Conservation (phyloP, 2,113 vertebrate species). For the Picathartes gymnocephalus region DNA sequence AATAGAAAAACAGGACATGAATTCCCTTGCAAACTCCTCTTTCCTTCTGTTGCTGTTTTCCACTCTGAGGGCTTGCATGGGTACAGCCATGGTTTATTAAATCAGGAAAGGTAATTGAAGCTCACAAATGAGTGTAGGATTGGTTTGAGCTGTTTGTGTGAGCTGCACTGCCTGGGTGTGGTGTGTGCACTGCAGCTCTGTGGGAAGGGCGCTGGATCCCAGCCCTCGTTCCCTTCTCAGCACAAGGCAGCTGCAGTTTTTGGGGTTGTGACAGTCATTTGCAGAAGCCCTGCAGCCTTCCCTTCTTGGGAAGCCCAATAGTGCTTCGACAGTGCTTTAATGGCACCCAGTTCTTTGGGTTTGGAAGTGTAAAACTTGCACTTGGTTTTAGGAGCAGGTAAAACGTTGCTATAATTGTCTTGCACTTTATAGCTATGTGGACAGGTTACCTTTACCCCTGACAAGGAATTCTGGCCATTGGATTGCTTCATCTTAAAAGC, state of each 20-base stretch:
- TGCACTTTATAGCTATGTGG: neutral
- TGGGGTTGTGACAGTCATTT: neutral
- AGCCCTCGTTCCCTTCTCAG: neutral
- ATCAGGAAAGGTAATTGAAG: neutral
- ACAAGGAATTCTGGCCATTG: neutral
- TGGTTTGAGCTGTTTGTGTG: neutral
- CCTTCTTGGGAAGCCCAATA: no score
- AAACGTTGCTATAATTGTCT: neutral
- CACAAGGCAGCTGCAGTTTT: neutral
- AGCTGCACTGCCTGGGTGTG: neutral
- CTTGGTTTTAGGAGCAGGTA: neutral
- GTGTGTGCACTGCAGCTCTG: accelerated
- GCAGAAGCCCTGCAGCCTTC: neutral
- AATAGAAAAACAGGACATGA: no score
- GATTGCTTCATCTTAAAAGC: neutral
- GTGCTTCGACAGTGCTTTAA: neutral
- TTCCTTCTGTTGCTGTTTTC: neutral
- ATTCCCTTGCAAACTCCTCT: neutral
- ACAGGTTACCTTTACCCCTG: accelerated
- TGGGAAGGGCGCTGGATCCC: neutral
- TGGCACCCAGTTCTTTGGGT: neutral
- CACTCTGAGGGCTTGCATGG: neutral
- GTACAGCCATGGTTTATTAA: neutral
- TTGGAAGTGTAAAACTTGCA: neutral
- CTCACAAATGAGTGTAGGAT: neutral